Conservation (phyloP, 2,113 vertebrate genomes). For the Osmerus eperlanus region DNA sequence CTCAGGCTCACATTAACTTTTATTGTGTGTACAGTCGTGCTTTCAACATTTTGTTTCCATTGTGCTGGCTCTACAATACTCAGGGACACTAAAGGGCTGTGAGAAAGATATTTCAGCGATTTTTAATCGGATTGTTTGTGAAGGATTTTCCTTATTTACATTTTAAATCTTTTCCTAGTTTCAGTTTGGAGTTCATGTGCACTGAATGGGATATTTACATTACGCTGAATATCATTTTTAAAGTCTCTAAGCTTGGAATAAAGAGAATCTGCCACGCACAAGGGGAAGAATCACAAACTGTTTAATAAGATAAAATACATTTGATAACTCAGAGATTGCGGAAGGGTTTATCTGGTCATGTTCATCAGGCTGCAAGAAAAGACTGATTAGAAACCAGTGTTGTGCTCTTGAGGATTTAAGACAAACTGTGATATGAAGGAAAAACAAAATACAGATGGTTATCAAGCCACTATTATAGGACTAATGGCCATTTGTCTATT, state of each 20-base stretch:
- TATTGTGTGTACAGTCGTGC: too few relatives aligned
- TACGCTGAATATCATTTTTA: background rate
- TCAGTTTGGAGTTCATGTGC: background rate
- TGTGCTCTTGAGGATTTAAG: constrained; percentile 23
- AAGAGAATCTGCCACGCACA: constrained; percentile 9
- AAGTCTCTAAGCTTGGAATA: background rate
- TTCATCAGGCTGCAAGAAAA: constrained; percentile 32
- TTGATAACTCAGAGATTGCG: constrained; percentile 10
- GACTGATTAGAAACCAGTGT: constrained; percentile 14
- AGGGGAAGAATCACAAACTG: constrained; percentile 30
- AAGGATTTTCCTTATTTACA: background rate
- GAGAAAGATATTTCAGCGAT: background rate
- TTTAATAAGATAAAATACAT: constrained; percentile 40
- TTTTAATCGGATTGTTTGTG: background rate
- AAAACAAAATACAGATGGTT: constrained; percentile 37
- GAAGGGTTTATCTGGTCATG: constrained; percentile 24
- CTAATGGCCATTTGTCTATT: constrained; percentile 46
- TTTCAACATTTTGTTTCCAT: too few relatives aligned
- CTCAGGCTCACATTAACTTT: too few relatives aligned
- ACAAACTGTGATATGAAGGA: constrained; percentile 36
- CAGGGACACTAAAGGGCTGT: too few relatives aligned
- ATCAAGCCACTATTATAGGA: constrained; percentile 40
- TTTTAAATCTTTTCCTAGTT: constrained; percentile 1
- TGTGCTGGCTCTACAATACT: too few relatives aligned
- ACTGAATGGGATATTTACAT: background rate